phyloP scores from a whole-genome alignment of 2,797 vertebrate species.

The Pachyuromys duprasi region DNA sequence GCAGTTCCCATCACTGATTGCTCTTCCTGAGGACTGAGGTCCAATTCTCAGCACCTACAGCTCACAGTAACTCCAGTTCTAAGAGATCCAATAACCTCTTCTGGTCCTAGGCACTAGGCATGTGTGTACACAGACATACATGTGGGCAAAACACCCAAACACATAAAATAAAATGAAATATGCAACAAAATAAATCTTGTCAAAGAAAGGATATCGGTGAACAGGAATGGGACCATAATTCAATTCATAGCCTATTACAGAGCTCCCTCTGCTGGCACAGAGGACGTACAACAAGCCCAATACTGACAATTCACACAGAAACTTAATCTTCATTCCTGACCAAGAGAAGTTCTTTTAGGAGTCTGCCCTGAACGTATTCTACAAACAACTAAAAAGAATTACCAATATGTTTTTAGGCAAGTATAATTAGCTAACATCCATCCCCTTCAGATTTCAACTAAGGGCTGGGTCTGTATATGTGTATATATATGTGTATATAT shows the following conservation, averaged over 20 bases:
- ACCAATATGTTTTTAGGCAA: background rate
- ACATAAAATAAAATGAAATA: background rate
- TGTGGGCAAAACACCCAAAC: background rate
- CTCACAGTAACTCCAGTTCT: background rate
- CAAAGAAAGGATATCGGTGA: background rate
- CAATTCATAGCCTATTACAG: slow-evolving; percentile 45
- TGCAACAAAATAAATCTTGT: slow-evolving; percentile 49
- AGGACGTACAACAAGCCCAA: background rate
- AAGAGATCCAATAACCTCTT: background rate
- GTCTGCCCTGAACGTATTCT: background rate
- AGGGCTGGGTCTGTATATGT: background rate
- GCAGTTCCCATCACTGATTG: background rate
- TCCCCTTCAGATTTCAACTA: background rate
- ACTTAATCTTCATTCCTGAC: background rate
- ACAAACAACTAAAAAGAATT: background rate
- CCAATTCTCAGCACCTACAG: background rate
- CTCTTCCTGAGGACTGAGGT: background rate
- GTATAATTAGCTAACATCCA: background rate
- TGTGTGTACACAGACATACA: background rate
- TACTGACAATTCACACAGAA: background rate
- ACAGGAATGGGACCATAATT: background rate
- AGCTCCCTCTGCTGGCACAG: slow-evolving; percentile 77
- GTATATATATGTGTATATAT: too few species aligned
- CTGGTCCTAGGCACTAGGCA: background rate
- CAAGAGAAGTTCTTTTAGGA: background rate